Percentiles rank a stretch among this genome's conserved stretches.
Conservation (phyloP, 2,113 vertebrate genomes). For the Clarias magur region DNA sequence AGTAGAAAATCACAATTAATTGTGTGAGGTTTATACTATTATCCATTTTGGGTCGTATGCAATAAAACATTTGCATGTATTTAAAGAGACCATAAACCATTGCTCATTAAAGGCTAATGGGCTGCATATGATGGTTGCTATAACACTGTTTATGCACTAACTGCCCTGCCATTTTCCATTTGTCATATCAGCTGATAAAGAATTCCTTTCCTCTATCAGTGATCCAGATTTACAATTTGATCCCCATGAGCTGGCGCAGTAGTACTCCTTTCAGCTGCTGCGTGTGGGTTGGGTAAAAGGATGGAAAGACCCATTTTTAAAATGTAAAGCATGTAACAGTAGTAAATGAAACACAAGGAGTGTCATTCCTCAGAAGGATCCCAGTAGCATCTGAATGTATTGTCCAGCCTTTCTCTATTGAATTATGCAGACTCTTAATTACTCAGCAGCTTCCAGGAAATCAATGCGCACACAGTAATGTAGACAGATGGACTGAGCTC, state of each 20-base stretch:
- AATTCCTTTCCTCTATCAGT: slow-evolving; percentile 14
- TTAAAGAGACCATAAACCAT: neutral
- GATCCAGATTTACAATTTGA: slow-evolving; percentile 7
- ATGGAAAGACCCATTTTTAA: neutral
- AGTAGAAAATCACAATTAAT: neutral
- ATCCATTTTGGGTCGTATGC: neutral
- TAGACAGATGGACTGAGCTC: slow-evolving; percentile 46
- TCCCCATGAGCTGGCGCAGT: neutral
- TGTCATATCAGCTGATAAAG: slow-evolving; percentile 21
- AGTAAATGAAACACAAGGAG: neutral
- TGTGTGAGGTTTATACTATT: neutral
- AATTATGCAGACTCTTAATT: slow-evolving; percentile 30
- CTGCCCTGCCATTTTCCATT: neutral
- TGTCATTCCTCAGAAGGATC: neutral
- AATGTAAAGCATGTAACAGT: neutral
- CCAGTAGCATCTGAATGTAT: neutral
- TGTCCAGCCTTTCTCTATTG: slow-evolving; percentile 5
- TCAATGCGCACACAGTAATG: slow-evolving; percentile 43
- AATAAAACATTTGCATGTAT: neutral
- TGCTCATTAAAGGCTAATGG: neutral
- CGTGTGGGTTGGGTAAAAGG: neutral
- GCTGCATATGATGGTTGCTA: slow-evolving; percentile 2
- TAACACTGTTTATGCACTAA: slow-evolving; percentile 7
- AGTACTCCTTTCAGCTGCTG: slow-evolving; percentile 12
- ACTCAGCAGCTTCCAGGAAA: slow-evolving; percentile 35